Conservation (phyloP, 2,113 vertebrate genomes). For the Mustela nigripes region DNA sequence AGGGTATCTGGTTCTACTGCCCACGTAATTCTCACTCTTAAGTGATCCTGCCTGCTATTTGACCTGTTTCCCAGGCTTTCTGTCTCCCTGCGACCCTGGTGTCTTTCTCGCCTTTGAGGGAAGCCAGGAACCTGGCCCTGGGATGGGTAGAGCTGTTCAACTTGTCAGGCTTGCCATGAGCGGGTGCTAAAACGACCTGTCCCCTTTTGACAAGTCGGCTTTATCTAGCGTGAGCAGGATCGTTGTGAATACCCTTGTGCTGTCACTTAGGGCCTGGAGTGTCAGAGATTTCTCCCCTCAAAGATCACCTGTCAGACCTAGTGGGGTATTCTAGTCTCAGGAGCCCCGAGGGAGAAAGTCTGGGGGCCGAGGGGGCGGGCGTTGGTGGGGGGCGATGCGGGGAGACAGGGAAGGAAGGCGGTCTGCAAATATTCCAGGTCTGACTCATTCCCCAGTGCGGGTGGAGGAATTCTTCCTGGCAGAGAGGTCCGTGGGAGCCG, state of each 20-base stretch:
- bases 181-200: neutral
- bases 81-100: neutral
- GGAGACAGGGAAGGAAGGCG: neutral
- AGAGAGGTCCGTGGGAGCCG: neutral
- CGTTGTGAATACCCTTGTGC: slow-evolving; percentile 83
- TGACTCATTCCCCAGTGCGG: neutral
- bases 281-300: slow-evolving; percentile 84
- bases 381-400: neutral
- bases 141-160: slow-evolving; percentile 23
- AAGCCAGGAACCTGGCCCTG: neutral
- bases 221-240: slow-evolving; percentile 55
- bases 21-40: neutral
- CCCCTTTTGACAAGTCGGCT: slow-evolving; percentile 81
- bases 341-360: slow-evolving; percentile 38
- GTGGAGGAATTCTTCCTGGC: neutral
- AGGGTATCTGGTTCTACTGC: too few relatives aligned
- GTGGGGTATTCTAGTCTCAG: slow-evolving; percentile 82
- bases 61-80: neutral
- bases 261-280: slow-evolving; percentile 86
- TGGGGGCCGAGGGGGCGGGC: neutral
- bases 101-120: neutral
- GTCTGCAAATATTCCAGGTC: neutral
- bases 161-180: neutral
- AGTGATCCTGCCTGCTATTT: neutral
- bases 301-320: slow-evolving; percentile 85